Evolutionary conservation across 2,797 vertebrate genomes (phyloP).

Genomic region (Acanthiza pusilla): DNA sequence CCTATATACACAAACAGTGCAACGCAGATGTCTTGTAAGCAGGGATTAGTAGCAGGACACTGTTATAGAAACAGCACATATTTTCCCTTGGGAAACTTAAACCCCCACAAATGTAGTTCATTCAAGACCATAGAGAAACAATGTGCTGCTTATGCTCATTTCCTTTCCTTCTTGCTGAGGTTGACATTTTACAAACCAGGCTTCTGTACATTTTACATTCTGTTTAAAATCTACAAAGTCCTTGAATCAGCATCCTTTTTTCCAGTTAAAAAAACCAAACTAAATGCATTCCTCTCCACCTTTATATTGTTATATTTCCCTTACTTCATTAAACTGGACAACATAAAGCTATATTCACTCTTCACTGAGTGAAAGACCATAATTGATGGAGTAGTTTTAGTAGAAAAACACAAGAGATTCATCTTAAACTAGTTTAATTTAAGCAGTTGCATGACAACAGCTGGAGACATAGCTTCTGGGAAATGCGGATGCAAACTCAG

Average conservation of each 20-base stretch:
- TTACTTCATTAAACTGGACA: not conserved
- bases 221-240: not conserved
- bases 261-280: not conserved
- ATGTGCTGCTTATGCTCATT: not conserved
- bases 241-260: not conserved
- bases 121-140: not conserved
- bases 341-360: not conserved
- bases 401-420: not conserved
- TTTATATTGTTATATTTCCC: not conserved
- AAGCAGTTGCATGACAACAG: not conserved
- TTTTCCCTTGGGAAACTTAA: conserved; percentile 23
- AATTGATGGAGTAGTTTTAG: not conserved
- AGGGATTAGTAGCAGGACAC: not conserved
- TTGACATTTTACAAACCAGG: not conserved
- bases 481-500: not conserved
- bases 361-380: not conserved
- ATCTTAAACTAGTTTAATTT: conserved; percentile 5
- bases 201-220: not conserved
- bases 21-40: not conserved
- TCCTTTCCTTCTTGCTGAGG: not conserved
- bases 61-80: not conserved
- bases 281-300: not conserved
- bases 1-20: not conserved
- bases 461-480: not conserved
- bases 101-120: not conserved